Evolutionary conservation across 2,888 invertebrate species (phyloP).

Genomic region (Erebia aethiops): DNA sequence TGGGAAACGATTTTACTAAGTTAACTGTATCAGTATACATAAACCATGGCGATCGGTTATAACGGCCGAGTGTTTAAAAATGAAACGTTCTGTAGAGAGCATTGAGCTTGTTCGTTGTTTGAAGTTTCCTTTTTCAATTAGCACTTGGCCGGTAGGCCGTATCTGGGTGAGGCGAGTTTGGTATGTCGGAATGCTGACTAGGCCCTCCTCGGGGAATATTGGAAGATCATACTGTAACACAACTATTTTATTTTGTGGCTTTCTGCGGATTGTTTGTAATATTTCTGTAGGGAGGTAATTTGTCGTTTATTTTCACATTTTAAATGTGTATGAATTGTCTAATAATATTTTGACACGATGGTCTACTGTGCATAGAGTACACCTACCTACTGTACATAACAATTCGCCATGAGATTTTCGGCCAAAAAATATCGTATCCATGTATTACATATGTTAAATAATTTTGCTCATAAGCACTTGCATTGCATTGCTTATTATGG

Average conservation of each 20-base stretch:
- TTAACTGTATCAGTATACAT: constrained; percentile 31
- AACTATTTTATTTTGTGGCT: constrained; percentile 4
- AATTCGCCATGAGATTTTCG: no score
- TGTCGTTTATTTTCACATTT: no score
- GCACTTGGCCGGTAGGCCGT: constrained; percentile 79
- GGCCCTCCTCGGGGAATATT: constrained; percentile 57
- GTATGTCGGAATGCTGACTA: constrained; percentile 50
- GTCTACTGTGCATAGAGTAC: no score
- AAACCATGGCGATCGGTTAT: constrained; percentile 59
- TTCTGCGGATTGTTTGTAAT: background rate
- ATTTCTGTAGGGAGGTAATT: no score
- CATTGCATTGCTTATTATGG: no score
- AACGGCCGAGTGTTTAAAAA: constrained; percentile 80
- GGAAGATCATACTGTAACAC: constrained; percentile 23
- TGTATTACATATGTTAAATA: no score
- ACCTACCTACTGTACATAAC: no score
- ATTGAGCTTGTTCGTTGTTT: constrained; percentile 81
- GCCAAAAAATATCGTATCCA: no score
- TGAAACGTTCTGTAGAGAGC: constrained; percentile 82
- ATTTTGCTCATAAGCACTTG: no score
- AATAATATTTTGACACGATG: no score
- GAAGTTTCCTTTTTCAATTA: constrained; percentile 83
- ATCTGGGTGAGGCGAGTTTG: constrained; percentile 76
- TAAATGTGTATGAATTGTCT: no score
- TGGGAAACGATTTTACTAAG: constrained; percentile 23